Percentiles rank a stretch among this genome's conserved stretches.
These are phyloP conservation scores for Meloidogyne floridensis DNA, from an alignment of 1,140 invertebrate genomes.

Conservation along the genomic window DNA sequence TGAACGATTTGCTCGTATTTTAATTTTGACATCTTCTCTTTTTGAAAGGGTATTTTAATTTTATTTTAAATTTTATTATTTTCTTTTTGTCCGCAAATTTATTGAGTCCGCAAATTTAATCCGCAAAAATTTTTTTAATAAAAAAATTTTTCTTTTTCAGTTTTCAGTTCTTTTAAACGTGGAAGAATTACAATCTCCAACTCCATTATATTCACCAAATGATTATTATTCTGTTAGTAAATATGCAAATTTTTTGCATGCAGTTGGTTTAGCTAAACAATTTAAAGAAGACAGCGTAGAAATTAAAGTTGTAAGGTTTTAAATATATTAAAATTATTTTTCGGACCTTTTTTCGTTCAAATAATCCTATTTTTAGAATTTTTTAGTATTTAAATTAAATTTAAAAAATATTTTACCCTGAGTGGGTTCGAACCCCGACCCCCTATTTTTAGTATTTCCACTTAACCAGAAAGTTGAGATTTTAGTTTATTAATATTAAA, in stretches of 20 bases:
- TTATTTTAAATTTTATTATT: background rate
- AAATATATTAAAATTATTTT: background rate
- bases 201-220: slow-evolving; percentile 11
- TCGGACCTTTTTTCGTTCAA: background rate
- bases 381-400: no score
- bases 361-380: no score
- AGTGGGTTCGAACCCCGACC: no score
- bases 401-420: no score
- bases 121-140: background rate
- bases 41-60: slow-evolving; percentile 44
- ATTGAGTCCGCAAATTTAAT: no score
- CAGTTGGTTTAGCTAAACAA: slow-evolving; percentile 26
- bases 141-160: background rate
- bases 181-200: slow-evolving; percentile 19
- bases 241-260: slow-evolving; percentile 49
- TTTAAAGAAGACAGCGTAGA: background rate
- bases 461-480: no score
- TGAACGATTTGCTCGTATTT: slow-evolving; percentile 40
- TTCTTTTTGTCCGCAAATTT: no score
- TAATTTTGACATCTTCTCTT: slow-evolving; percentile 44
- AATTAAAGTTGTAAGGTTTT: slow-evolving; percentile 1
- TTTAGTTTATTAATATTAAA: no score
- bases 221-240: slow-evolving; percentile 45
- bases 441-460: no score
- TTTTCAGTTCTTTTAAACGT: slow-evolving; percentile 9